Percentiles rank a stretch among this genome's conserved stretches.
phyloP scores from a whole-genome alignment of 2,888 invertebrate genomes.

The Machimus atricapillus region DNA sequence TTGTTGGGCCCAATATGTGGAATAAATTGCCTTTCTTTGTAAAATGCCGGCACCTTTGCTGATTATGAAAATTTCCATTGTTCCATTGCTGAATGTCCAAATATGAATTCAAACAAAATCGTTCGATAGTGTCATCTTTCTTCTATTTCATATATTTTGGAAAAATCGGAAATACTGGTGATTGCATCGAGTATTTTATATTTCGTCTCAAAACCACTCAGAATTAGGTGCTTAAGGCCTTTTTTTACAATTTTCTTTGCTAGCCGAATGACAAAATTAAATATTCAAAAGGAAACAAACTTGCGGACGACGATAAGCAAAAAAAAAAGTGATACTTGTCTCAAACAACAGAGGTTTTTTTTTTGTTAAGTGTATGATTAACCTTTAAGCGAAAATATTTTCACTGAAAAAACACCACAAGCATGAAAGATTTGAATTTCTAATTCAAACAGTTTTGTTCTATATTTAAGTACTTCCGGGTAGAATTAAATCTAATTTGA shows the following conservation, averaged over 20 bases:
- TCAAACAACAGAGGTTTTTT: background rate
- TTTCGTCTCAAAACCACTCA: background rate
- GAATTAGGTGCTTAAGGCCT: background rate
- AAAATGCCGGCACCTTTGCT: background rate
- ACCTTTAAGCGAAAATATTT: background rate
- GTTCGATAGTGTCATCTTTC: background rate
- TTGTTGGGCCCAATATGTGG: slow-evolving; percentile 2
- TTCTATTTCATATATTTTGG: background rate
- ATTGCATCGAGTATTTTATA: background rate
- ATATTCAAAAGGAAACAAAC: background rate
- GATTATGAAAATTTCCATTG: slow-evolving; percentile 1
- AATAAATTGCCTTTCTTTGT: slow-evolving; percentile 1
- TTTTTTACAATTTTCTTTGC: background rate
- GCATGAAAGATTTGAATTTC: background rate
- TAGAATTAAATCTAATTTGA: background rate
- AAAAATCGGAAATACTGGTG: background rate
- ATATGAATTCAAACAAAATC: background rate
- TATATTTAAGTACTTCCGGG: background rate
- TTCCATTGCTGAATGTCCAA: background rate
- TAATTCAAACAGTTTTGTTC: background rate
- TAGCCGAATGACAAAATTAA: background rate
- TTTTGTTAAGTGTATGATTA: background rate
- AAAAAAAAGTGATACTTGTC: background rate
- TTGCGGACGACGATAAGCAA: background rate
- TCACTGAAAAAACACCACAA: background rate